Percentiles rank a stretch among this genome's conserved stretches.
Conservation (phyloP, 2,113 vertebrate species). For the Athene cunicularia region DNA sequence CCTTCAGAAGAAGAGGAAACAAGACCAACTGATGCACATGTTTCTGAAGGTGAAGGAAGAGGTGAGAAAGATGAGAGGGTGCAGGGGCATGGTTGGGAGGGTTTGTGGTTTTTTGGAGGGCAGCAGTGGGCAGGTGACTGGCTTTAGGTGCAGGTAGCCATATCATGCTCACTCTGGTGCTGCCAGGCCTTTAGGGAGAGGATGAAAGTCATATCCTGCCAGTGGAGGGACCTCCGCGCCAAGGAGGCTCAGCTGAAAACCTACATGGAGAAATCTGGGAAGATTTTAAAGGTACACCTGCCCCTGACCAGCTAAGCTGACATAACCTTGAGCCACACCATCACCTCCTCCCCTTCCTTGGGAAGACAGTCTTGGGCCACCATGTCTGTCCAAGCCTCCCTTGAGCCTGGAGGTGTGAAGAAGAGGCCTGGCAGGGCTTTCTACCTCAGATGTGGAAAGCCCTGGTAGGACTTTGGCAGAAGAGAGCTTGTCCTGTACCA, state of each 20-base stretch:
- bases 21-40: slow-evolving; percentile 34
- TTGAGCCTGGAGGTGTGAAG: neutral
- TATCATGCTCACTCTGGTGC: neutral
- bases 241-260: slow-evolving; percentile 67
- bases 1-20: slow-evolving; percentile 71
- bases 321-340: no score
- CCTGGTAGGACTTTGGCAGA: neutral
- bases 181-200: slow-evolving; percentile 69
- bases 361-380: neutral
- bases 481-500: neutral
- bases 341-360: neutral
- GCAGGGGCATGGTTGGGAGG: neutral
- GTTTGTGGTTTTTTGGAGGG: neutral
- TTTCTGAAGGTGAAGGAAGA: slow-evolving; percentile 68
- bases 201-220: slow-evolving; percentile 63
- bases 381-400: rapidly evolving
- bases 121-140: neutral
- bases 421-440: neutral
- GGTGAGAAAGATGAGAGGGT: neutral
- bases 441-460: neutral
- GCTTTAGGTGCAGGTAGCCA: neutral
- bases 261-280: slow-evolving; percentile 61
- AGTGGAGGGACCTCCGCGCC: slow-evolving; percentile 46
- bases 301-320: neutral
- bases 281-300: slow-evolving; percentile 75